Evolutionary conservation across 2,797 vertebrate genomes (phyloP), one percentile per base, ranked within the genome.

Genomic region (Parambassis ranga): DNA sequence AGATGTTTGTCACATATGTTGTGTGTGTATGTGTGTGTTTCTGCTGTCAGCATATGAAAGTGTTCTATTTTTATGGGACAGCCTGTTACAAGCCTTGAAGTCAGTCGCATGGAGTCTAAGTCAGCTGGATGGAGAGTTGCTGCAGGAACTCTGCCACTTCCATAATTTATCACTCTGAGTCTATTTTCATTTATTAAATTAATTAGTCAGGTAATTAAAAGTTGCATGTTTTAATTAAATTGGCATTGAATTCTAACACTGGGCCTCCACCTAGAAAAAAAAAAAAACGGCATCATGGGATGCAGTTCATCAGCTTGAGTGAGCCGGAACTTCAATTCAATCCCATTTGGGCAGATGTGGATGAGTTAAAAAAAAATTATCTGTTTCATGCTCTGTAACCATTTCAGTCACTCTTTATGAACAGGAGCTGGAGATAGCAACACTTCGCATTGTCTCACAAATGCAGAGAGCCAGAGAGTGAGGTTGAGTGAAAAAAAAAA

Each of bases 181-280:
- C 77, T 82, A 81, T 85, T 84, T 83, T 88, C 74, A 82, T 79
- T 84, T 88, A 82, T 86, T 86, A 77, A 89, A 90, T 91, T 90
- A 91, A 91, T 89, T 89, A 87, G 67, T 79, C 79, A 75, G 80
- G 86, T 92, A 90, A 92, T 92, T 91, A 91, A 90, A 91, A 90
- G 87, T 90, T 88, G 86, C 86, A 87, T 82, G 75, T 87, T 89
- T 90, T 87, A 90, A 91, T 91, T 90, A 87, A 87, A 84, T 82
- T 78, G 76, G 74, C 80, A 83, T 81, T 82, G 78, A 85, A 90
- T 91, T 86, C 75, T 78, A 87, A 83, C 72, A 77, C 65, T 71
- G 51, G 39, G 46, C 68, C 53, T 76, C 64, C 68, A 74, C 82
- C 64, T 71, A 76, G 69, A 86, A 86, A 85, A 75, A 87, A 82